Conservation (phyloP, 1,140 invertebrate species). For the Mizuhopecten yessoensis region DNA sequence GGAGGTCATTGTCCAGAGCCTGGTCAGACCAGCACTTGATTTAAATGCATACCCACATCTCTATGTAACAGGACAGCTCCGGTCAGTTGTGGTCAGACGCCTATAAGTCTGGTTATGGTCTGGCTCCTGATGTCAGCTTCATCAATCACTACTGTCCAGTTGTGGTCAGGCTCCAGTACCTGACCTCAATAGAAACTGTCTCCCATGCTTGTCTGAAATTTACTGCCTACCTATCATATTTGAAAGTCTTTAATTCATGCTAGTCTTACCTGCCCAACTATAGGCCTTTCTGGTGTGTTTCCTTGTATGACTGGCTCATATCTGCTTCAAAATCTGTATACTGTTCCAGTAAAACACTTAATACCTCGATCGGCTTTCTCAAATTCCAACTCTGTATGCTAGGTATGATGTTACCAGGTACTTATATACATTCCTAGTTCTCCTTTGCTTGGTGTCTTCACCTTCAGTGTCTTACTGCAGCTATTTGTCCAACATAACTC, state of each 20-base stretch:
- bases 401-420: too few species aligned
- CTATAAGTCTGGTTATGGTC: not conserved
- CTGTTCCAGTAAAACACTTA: too few species aligned
- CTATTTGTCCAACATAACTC: too few species aligned
- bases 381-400: too few species aligned
- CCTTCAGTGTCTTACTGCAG: too few species aligned
- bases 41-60: not conserved
- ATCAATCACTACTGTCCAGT: not conserved
- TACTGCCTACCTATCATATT: not conserved
- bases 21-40: not conserved
- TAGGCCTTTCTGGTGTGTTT: too few species aligned
- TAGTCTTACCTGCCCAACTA: too few species aligned
- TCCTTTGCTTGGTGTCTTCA: too few species aligned
- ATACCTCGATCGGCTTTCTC: not conserved
- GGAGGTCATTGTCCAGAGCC: not conserved
- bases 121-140: not conserved
- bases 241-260: too few species aligned
- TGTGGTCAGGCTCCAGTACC: slow-evolving; percentile 2
- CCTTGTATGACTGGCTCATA: not conserved
- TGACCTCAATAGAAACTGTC: not conserved
- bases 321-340: not conserved
- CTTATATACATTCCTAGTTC: too few species aligned
- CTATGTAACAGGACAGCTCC: not conserved
- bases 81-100: not conserved
- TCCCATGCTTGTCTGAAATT: not conserved